Evolutionary conservation across 2,797 vertebrate genomes (phyloP).

Genomic region (Pseudochirops cupreus): DNA sequence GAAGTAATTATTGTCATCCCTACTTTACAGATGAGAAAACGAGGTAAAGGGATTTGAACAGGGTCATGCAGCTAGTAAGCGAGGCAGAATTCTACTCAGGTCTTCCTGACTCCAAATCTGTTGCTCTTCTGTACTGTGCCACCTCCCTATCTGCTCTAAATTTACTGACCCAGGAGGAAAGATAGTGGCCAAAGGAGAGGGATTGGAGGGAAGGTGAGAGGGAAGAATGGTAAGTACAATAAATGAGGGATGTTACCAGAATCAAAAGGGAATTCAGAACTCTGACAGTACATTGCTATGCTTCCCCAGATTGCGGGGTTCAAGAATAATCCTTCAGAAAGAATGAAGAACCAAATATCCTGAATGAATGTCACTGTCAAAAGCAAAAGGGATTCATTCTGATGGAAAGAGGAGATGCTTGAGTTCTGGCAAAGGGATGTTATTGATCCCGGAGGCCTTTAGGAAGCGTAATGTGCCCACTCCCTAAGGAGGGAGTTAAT

Average conservation of each 20-base stretch:
- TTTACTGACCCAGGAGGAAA: not conserved
- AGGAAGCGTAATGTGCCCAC: slow-evolving; percentile 21
- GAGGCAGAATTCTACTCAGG: not conserved
- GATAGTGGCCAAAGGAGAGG: not conserved
- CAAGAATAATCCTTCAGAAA: slow-evolving; percentile 30
- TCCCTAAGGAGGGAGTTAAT: slow-evolving; percentile 34
- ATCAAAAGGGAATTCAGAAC: not conserved
- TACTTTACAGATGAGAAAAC: not conserved
- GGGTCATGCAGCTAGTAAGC: not conserved
- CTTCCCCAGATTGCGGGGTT: not conserved
- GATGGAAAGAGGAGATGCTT: not conserved
- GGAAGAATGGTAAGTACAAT: not conserved
- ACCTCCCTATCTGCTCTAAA: not conserved
- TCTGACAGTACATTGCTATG: not conserved
- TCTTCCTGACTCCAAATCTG: not conserved
- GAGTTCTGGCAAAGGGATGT: not conserved
- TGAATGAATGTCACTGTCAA: not conserved
- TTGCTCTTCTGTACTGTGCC: not conserved
- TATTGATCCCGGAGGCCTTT: slow-evolving; percentile 35
- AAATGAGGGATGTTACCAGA: not conserved
- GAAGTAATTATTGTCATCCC: not conserved
- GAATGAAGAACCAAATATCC: not conserved
- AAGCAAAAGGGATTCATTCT: not conserved
- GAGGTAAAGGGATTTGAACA: not conserved
- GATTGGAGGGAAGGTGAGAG: not conserved